phyloP scores from a whole-genome alignment of 2,113 vertebrate species.

The Symphodus melops region DNA sequence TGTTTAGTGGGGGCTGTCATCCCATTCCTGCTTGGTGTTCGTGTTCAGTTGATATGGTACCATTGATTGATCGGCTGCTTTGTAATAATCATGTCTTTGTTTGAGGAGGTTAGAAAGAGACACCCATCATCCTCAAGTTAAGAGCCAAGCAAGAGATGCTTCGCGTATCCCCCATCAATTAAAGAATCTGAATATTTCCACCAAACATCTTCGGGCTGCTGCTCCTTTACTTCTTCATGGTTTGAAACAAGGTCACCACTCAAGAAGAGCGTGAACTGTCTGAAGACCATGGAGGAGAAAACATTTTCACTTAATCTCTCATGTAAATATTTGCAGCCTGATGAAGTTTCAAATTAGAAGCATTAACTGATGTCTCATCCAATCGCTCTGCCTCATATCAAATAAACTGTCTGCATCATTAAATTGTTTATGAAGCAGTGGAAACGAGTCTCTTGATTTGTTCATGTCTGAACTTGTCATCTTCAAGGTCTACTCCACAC shows the following conservation, averaged over 20 bases:
- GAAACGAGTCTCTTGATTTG: not conserved
- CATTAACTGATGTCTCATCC: not conserved
- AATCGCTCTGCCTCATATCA: not conserved
- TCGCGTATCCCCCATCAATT: too few species aligned
- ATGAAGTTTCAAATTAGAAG: not conserved
- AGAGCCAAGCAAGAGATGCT: too few species aligned
- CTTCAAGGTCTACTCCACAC: not conserved
- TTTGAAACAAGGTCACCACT: not conserved
- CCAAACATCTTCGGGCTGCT: not conserved
- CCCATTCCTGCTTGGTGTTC: constrained; percentile 13
- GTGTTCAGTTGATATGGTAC: constrained; percentile 70
- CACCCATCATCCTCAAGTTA: not conserved
- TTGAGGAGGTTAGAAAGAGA: not conserved
- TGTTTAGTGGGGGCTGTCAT: constrained; percentile 50
- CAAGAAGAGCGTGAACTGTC: too few species aligned
- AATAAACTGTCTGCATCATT: constrained; percentile 25
- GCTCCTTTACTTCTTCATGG: not conserved
- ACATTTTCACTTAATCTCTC: too few species aligned
- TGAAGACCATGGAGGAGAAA: too few species aligned
- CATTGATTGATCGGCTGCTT: constrained; percentile 54
- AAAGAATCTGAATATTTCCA: not conserved
- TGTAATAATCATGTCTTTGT: constrained; percentile 1
- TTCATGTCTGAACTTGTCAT: not conserved
- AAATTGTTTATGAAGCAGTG: constrained; percentile 24
- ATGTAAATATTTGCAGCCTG: too few species aligned